Evolutionary conservation across 2,888 invertebrate species (phyloP).

Genomic region (Diadromus collaris): DNA sequence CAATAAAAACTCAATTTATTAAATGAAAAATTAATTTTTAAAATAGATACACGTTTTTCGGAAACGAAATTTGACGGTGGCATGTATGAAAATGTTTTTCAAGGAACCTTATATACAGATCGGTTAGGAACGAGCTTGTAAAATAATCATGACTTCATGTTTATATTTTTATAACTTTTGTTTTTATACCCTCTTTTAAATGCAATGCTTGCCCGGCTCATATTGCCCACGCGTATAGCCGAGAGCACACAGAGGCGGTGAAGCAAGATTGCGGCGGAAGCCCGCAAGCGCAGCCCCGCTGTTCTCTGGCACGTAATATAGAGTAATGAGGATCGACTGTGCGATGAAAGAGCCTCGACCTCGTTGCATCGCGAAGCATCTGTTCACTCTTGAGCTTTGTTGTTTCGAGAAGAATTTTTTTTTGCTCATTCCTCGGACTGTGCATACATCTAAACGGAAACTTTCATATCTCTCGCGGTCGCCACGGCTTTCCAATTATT

Average conservation of each 20-base stretch:
- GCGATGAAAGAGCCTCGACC: slow-evolving; percentile 48
- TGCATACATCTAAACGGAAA: background rate
- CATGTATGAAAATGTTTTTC: no score
- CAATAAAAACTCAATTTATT: background rate
- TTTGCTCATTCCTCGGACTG: background rate
- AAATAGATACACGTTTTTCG: no score
- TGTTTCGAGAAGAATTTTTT: slow-evolving; percentile 27
- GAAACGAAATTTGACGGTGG: no score
- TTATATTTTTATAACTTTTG: background rate
- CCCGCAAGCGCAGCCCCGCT: slow-evolving; percentile 6
- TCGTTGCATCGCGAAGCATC: slow-evolving; percentile 35
- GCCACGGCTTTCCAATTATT: slow-evolving; percentile 15
- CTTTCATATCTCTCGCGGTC: slow-evolving; percentile 27
- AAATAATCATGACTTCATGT: background rate
- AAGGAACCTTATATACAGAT: no score
- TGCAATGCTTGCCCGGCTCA: background rate
- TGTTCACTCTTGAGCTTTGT: slow-evolving; percentile 36
- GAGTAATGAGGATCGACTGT: slow-evolving; percentile 14
- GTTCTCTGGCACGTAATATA: slow-evolving; percentile 18
- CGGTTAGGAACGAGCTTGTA: no score
- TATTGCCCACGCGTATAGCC: background rate
- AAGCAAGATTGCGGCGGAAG: slow-evolving; percentile 22
- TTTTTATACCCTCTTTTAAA: background rate
- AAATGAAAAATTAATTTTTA: background rate
- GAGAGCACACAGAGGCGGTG: background rate